Conservation (phyloP, 1,140 invertebrate genomes). For the Maniola jurtina region DNA sequence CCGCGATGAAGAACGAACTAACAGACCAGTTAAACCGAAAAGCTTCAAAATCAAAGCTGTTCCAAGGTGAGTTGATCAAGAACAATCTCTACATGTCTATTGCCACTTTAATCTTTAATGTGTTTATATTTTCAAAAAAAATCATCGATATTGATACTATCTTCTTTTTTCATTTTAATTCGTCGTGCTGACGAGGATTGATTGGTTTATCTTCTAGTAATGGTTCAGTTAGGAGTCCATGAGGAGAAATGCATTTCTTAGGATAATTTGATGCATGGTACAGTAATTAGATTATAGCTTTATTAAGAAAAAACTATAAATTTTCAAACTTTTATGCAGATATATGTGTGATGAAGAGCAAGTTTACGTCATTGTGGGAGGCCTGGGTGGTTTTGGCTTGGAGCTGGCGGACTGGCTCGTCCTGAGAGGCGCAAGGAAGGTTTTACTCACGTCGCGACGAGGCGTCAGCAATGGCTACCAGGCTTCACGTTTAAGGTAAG, state of each 20-base stretch:
- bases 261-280: too few relatives aligned
- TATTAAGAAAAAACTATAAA: too few relatives aligned
- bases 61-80: constrained; percentile 63
- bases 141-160: too few relatives aligned
- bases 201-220: too few relatives aligned
- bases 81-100: too few relatives aligned
- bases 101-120: too few relatives aligned
- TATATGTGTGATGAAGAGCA: constrained; percentile 72
- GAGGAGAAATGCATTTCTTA: too few relatives aligned
- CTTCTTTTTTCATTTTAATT: too few relatives aligned
- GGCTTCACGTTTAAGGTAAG: constrained; percentile 79
- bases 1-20: constrained; percentile 75
- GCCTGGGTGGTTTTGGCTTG: constrained; percentile 94
- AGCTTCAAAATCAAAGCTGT: constrained; percentile 68
- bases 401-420: constrained; percentile 94
- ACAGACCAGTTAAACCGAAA: constrained; percentile 46
- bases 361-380: constrained; percentile 83
- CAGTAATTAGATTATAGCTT: too few relatives aligned
- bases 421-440: constrained; percentile 86
- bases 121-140: constrained; percentile 7
- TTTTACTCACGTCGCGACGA: constrained; percentile 89
- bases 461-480: constrained; percentile 92
- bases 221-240: too few relatives aligned
- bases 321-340: constrained; percentile 32
- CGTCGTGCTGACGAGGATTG: too few relatives aligned